Base-by-base conservation (phyloP, 2,888 invertebrate species). In the Neoaliturus tenellus region DNA sequence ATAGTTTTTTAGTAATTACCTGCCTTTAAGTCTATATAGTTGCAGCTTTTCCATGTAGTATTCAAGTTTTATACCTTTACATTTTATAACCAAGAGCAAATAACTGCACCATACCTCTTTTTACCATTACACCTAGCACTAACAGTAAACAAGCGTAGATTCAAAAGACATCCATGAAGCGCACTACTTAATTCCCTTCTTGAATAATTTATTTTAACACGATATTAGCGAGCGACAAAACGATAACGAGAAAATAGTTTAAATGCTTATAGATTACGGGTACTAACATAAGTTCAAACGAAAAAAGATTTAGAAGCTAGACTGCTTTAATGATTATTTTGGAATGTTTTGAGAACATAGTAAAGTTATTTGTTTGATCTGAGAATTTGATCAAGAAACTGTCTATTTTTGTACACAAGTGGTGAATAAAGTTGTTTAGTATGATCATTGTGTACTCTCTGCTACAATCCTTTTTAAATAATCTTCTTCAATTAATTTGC, bases 401-500 rank as follows among this genome's bases (percentile, higher is more conserved):
- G 31, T 23, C n/a, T 62, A 62, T 62, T 62, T 62, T 62, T 62
- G 31, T 62, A 62, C 62, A 28, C 62, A 8, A n/a, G n/a, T n/a
- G n/a, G n/a, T n/a, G n/a, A 62, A 62, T 62, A 62, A 62, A 62
- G 31, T 17, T 62, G 14, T 14, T 62, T 28, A 12, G 51, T 12
- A 51, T 51, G n/a, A 39, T 39, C 51, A 51, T 4, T 51, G 51
- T 12, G 51, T 10, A 39, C 12, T 39, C 6, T 39, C 39, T 39
- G 39, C 39, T 39, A 39, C 39, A 39, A 39, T 8, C 39, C 39
- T 39, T 6, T 39, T 39, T 39, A 39, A n/a, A n/a, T n/a, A n/a
- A n/a, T n/a, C n/a, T n/a, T n/a, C n/a, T n/a, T n/a, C n/a, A n/a
- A n/a, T n/a, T n/a, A n/a, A n/a, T n/a, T n/a, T n/a, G n/a, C n/a